phyloP scores from a whole-genome alignment of 92 coral and sea anemone genomes.

The Palythoa grandiflora region DNA sequence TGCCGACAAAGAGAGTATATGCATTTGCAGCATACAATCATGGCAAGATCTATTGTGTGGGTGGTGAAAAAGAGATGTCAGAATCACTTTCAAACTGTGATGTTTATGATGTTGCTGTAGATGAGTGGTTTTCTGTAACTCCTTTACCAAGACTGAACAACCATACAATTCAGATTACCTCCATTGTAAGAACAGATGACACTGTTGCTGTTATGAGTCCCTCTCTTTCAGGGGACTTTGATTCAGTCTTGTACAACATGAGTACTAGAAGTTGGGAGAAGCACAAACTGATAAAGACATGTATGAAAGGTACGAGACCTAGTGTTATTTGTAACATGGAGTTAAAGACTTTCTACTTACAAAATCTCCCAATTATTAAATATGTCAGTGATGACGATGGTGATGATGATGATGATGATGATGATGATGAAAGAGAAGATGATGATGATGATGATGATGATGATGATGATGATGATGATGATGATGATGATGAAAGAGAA shows the following conservation, averaged over 20 bases:
- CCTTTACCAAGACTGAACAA: constrained; percentile 4
- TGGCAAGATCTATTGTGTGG: constrained; percentile 74
- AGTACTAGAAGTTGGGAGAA: constrained; percentile 1
- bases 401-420: background rate
- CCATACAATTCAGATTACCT: constrained; percentile 2
- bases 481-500: background rate
- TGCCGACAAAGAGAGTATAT: constrained; percentile 66
- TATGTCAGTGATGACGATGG: background rate
- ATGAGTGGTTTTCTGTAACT: constrained; percentile 13
- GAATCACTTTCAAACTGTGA: constrained; percentile 32
- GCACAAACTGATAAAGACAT: constrained; percentile 7
- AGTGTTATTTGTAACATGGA: constrained; percentile 21
- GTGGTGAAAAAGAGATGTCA: constrained; percentile 44
- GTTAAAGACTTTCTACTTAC: constrained; percentile 17
- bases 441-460: background rate
- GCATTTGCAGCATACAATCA: constrained; percentile 57
- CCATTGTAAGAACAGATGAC: background rate
- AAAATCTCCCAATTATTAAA: background rate
- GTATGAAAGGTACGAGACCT: background rate
- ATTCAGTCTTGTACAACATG: constrained; percentile 8
- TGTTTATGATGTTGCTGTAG: constrained; percentile 14
- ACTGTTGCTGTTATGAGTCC: constrained; percentile 13
- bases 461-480: background rate
- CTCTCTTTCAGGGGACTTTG: constrained; percentile 13
- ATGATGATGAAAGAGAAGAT: background rate